Evolutionary conservation across 1,140 invertebrate species (phyloP).

Genomic region (Drosophila melanogaster): Release_6_plus_ISO1_MT NT_033779.5:15971001-15971500

Average conservation of each 20-base stretch:
- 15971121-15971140: neutral
- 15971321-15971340: no score
- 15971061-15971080: slow-evolving; percentile 6
- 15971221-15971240: no score
- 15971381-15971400: slow-evolving; percentile 71
- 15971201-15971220: no score
- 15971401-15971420: slow-evolving; percentile 49
- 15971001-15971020: slow-evolving; percentile 29
- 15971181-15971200: no score
- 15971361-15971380: slow-evolving; percentile 51
- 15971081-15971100: neutral
- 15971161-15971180: no score
- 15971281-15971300: no score
- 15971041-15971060: neutral
- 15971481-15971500: slow-evolving; percentile 34
- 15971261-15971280: no score
- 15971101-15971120: neutral
- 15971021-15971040: slow-evolving; percentile 11
- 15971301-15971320: no score
- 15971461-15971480: slow-evolving; percentile 76
- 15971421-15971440: slow-evolving; percentile 5
- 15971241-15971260: no score
- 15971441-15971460: slow-evolving; percentile 80
- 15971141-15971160: neutral
- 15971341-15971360: slow-evolving; percentile 28